Evolutionary conservation across 2,113 vertebrate species (phyloP).

Genomic region (Cebidichthys violaceus): DNA sequence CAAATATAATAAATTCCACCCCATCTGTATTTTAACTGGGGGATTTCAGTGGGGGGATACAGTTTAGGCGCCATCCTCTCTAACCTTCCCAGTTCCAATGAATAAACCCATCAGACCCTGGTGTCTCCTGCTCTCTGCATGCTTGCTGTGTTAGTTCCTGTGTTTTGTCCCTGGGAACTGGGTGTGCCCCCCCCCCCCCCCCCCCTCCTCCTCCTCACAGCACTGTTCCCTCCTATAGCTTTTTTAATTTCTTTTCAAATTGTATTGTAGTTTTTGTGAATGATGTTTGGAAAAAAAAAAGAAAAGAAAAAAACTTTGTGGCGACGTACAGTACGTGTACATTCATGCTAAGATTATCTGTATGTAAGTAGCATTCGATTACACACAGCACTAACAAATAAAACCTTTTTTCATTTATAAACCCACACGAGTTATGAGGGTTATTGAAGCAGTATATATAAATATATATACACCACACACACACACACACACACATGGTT

Average conservation of each 20-base stretch:
- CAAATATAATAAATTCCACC: conserved; percentile 17
- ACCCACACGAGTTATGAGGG: background rate
- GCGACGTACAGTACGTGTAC: conserved; percentile 78
- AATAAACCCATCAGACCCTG: conserved; percentile 51
- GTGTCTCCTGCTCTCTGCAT: conserved; percentile 77
- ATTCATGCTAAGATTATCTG: conserved; percentile 81
- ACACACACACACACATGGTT: background rate
- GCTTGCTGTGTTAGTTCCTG: conserved; percentile 84
- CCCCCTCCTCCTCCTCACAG: background rate
- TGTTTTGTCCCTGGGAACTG: conserved; percentile 75
- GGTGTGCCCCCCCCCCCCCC: conserved; percentile 37
- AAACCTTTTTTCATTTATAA: conserved; percentile 82
- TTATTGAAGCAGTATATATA: background rate
- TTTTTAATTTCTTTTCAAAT: conserved; percentile 58
- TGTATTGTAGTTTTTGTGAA: conserved; percentile 81
- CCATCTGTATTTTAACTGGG: background rate
- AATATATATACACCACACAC: too few species aligned
- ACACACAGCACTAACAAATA: conserved; percentile 87
- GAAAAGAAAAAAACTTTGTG: conserved; percentile 75
- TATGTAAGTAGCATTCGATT: conserved; percentile 87
- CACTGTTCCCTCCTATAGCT: conserved; percentile 69
- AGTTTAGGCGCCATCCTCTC: background rate
- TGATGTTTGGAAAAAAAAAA: conserved; percentile 74
- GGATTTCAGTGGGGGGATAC: background rate
- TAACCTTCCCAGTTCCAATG: background rate